Percentiles rank a stretch among this genome's conserved stretches.
Conservation (phyloP, 2,797 vertebrate genomes). For the Phataginus tetradactyla region DNA sequence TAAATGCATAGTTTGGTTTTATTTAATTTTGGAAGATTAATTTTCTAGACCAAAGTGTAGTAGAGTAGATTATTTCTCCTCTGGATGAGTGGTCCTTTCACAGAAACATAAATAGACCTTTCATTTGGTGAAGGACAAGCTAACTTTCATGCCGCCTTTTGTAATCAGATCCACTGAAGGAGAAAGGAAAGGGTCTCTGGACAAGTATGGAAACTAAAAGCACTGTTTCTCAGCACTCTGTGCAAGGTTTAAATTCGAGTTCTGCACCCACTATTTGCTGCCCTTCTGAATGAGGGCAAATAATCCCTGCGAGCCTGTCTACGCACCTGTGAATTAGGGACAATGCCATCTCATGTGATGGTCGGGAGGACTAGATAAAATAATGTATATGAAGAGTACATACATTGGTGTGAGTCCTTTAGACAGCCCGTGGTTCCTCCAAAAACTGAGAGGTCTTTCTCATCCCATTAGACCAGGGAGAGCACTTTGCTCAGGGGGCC, state of each 20-base stretch:
- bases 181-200: neutral
- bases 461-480: neutral
- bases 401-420: neutral
- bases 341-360: neutral
- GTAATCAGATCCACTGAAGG: neutral
- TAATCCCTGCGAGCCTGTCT: slow-evolving; percentile 2
- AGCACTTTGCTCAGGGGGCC: neutral
- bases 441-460: neutral
- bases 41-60: neutral
- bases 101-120: neutral
- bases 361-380: neutral
- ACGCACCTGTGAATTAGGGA: neutral
- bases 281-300: neutral
- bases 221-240: neutral
- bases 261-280: neutral
- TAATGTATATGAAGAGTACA: neutral
- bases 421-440: neutral
- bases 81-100: neutral
- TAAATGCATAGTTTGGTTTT: neutral
- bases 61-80: neutral
- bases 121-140: neutral
- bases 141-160: neutral
- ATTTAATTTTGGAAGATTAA: neutral
- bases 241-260: neutral
- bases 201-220: neutral